These are phyloP conservation scores for Penelope pileata DNA, from an alignment of 2,113 vertebrate genomes.

Conservation along the genomic window DNA sequence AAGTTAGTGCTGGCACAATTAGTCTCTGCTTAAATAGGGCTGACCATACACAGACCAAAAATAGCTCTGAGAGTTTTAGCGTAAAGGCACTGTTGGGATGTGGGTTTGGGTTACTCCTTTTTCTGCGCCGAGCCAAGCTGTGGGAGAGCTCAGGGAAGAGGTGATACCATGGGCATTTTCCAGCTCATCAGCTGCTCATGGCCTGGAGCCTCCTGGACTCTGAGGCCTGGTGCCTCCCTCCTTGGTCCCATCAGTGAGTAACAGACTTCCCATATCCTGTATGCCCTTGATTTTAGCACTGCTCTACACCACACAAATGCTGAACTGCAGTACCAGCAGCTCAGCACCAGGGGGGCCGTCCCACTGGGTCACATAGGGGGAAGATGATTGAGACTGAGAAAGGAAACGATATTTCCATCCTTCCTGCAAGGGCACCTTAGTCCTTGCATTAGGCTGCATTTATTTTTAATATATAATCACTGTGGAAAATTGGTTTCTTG, in stretches of 20 bases:
- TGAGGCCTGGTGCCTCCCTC: too few species aligned
- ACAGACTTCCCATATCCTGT: too few species aligned
- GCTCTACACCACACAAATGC: neutral
- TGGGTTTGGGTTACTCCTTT: neutral
- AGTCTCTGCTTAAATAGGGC: neutral
- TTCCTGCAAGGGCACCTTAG: neutral
- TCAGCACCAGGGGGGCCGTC: neutral
- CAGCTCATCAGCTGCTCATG: neutral
- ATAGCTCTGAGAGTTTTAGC: neutral
- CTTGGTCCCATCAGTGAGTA: too few species aligned
- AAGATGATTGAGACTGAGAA: too few species aligned
- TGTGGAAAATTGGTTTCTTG: neutral
- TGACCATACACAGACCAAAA: neutral
- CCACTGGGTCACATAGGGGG: neutral
- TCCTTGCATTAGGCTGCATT: neutral
- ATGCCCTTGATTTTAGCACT: neutral
- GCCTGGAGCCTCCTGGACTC: neutral
- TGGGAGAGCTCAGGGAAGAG: neutral
- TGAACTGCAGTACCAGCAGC: neutral
- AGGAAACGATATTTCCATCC: neutral
- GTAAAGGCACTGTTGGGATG: fast-evolving
- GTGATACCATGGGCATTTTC: neutral
- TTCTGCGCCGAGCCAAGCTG: neutral
- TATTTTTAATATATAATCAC: neutral
- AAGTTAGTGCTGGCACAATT: slow-evolving; percentile 18